Base-by-base conservation (phyloP, 2,113 vertebrate species). In the Nesogale talazaci region DNA sequence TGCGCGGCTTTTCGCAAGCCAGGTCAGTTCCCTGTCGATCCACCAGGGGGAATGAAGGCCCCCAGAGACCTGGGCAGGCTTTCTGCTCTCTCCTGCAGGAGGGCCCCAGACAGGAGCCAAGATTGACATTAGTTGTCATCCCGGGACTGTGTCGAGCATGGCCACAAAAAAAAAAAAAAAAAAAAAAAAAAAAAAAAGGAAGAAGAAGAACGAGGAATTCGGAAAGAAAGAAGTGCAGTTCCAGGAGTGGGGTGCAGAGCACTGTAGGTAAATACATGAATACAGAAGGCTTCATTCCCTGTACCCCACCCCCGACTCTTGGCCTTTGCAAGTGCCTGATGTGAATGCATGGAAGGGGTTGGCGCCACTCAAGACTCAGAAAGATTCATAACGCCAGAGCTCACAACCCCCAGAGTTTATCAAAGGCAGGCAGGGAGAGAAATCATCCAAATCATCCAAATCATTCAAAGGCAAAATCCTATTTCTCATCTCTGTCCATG, bases 41-140 rank as follows among this genome's bases (percentile, higher is more conserved):
- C 93, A 96, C 95, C 79, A 90, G 94, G 69, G 86, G 90, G 36
- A 25, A 40, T 11, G 65, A 36, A 52, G 16, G 34, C 57, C 93
- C 36, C 0, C 19, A 15, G 16, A 69, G 82, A 95, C 96, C 90
- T 42, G 29, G 40, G 96, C 36, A 34, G 90, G 87, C 74, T 94
- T 90, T 95, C 93, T 94, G 93, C 96, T 84, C 81, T 84, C 95
- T 94, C 92, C 95, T 78, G 89, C 1, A 63, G 40, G 75, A 67
- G 46, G 40, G 38, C 6, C 40, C 3, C 2, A 74, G 38, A 52
- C 23, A 42, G 40, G 8, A 17, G 34, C 52, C 72, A 22, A 75
- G 10, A 8, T 31, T 67, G 61, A 22, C 19, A 23, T 42, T 70
- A 19, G 25, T 61, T 20, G 1, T 46, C 29, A 4, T 29, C 23